phyloP scores from a whole-genome alignment of 1,140 invertebrate species.

The Hirudo medicinalis region DNA sequence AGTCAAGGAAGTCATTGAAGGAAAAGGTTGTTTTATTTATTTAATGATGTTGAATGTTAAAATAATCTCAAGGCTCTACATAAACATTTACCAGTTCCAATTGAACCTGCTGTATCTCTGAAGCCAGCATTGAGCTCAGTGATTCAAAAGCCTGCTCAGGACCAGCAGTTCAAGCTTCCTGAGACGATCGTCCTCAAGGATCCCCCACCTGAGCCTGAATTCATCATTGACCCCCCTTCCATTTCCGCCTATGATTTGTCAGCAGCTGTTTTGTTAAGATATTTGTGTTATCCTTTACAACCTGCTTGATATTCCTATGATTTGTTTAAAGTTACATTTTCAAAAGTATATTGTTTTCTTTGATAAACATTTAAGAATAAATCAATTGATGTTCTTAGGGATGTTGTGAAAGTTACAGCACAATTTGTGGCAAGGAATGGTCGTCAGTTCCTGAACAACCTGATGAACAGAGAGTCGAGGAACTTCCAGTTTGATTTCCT shows the following conservation, averaged over 20 bases:
- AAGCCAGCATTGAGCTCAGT: slow-evolving; percentile 19
- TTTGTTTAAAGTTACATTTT: too few species aligned
- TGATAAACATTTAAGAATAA: too few species aligned
- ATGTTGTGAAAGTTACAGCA: slow-evolving; percentile 93
- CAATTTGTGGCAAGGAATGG: slow-evolving; percentile 98
- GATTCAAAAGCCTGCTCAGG: slow-evolving; percentile 27
- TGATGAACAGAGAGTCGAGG: slow-evolving; percentile 94
- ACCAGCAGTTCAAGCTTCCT: slow-evolving; percentile 37
- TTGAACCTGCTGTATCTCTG: neutral
- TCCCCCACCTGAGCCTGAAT: slow-evolving; percentile 89
- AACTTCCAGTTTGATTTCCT: slow-evolving; percentile 99
- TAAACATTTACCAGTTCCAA: neutral
- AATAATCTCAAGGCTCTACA: neutral
- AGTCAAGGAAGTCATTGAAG: slow-evolving; percentile 87
- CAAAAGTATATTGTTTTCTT: neutral
- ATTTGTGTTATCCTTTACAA: neutral
- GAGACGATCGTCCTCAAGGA: slow-evolving; percentile 83
- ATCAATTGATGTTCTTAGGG: slow-evolving; percentile 48
- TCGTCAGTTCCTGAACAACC: slow-evolving; percentile 85
- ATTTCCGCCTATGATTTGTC: slow-evolving; percentile 95
- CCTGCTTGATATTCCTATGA: too few species aligned
- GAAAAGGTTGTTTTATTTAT: slow-evolving; percentile 48
- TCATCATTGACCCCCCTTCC: slow-evolving; percentile 91
- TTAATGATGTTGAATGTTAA: slow-evolving; percentile 5
- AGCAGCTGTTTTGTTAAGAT: slow-evolving; percentile 32